phyloP scores from a whole-genome alignment of 2,888 invertebrate species.

The Morpho achilles region DNA sequence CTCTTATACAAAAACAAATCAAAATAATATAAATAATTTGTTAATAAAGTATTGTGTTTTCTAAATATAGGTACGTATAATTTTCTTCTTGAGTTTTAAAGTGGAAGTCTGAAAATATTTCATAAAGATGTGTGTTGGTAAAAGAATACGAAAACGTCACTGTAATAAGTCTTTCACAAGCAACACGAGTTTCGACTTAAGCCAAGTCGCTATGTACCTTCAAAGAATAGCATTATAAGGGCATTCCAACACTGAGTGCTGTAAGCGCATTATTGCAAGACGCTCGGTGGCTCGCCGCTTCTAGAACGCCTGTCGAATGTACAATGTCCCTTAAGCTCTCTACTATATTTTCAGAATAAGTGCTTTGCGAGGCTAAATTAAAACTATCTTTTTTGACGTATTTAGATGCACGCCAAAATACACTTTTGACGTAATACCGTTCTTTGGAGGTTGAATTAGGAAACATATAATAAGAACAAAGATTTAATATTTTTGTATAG shows the following conservation, averaged over 20 bases:
- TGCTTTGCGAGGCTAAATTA: constrained; percentile 63
- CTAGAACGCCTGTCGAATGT: constrained; percentile 60
- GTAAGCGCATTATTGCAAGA: constrained; percentile 73
- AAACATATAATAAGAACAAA: no score
- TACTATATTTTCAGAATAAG: constrained; percentile 60
- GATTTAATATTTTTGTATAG: no score
- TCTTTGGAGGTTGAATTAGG: no score
- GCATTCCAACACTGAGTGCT: constrained; percentile 55
- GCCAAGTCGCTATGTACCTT: constrained; percentile 49
- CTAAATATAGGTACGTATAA: no score
- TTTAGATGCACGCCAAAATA: constrained; percentile 33
- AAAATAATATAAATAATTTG: no score
- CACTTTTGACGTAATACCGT: no score
- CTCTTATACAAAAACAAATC: no score
- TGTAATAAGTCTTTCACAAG: constrained; percentile 33
- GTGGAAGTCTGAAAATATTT: constrained; percentile 20
- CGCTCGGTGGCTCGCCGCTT: constrained; percentile 41
- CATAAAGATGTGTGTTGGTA: constrained; percentile 18
- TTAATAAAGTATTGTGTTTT: no score
- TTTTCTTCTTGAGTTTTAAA: background rate
- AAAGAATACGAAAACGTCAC: constrained; percentile 40
- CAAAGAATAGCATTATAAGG: constrained; percentile 68
- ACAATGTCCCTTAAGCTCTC: constrained; percentile 66
- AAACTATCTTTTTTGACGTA: constrained; percentile 57
- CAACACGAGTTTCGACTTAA: constrained; percentile 70